These are phyloP conservation scores for Thermophis baileyi DNA, from an alignment of 2,113 vertebrate species.

Conservation along the genomic window DNA sequence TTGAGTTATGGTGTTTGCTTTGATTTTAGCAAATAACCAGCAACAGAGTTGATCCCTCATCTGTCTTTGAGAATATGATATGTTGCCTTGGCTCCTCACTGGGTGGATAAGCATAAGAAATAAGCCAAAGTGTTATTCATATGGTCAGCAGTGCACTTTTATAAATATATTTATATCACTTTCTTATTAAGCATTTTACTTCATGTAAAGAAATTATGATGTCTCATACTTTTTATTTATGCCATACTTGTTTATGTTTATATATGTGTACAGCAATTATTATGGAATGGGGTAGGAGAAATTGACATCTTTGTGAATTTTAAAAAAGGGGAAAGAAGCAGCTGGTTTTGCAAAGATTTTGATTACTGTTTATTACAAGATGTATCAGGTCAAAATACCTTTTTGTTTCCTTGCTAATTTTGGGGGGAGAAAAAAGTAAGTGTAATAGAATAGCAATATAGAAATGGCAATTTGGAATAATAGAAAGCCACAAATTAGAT, in stretches of 20 bases:
- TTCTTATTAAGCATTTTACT: conserved; percentile 84
- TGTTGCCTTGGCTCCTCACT: conserved; percentile 35
- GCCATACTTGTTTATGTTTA: conserved; percentile 84
- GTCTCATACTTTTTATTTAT: conserved; percentile 84
- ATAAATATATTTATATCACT: conserved; percentile 85
- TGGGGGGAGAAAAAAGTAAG: too few species aligned
- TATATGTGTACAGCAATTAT: conserved; percentile 78
- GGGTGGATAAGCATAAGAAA: conserved; percentile 61
- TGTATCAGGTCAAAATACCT: conserved; percentile 64
- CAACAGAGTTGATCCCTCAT: conserved; percentile 4
- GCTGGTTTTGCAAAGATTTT: conserved; percentile 91
- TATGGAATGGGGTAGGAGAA: conserved; percentile 66
- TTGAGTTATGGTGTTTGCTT: neutral
- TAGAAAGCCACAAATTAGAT: neutral
- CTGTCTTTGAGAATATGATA: conserved; percentile 34
- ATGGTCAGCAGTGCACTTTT: conserved; percentile 89
- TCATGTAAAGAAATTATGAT: conserved; percentile 76
- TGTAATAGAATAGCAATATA: neutral
- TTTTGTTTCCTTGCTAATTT: conserved; percentile 58
- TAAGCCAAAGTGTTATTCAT: conserved; percentile 78
- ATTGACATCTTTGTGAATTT: conserved; percentile 69
- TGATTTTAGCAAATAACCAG: neutral
- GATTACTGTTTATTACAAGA: conserved; percentile 70
- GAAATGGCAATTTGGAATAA: neutral
- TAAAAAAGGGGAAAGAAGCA: conserved; percentile 77